Evolutionary conservation across 2,113 vertebrate species (phyloP), one percentile per base, ranked within the genome.

Genomic region (Gnathonemus echidnorhynchus): DNA sequence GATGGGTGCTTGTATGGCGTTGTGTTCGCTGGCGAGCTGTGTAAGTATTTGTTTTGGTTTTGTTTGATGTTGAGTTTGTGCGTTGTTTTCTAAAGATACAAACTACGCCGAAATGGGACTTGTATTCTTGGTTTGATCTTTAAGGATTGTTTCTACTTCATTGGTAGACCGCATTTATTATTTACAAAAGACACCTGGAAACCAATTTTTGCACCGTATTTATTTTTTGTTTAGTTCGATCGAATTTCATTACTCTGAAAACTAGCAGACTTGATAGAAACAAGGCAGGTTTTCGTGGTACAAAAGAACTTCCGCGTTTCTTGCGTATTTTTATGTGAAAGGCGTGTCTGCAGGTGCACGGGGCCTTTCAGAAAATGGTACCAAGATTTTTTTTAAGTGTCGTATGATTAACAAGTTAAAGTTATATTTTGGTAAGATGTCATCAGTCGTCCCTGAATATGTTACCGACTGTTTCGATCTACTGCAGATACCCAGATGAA

Each of bases 1-100:
- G 1, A 98, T 98, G 97, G 97, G 98, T 1, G 97, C 97, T 74
- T 98, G 97, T 91, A 94, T 98, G 91, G 97, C 97, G 1, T 92
- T 97, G 84, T 96, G 97, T 91, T 97, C 97, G 6, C 52, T 98
- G 17, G 96, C 97, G 50, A 97, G 96, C 92, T 98, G 97, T 91
- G 98, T 98, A 93, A 98, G 97, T 98, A 31, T 3, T 42, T n/a
- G 8, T 11, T 45, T 3, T 62, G 19, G 2, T 62, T 31, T 39
- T 62, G 7, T n/a, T 87, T 56, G 5, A 46, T 87, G 24, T 87
- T n/a, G 48, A 19, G 13, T 42, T 83, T 42, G 66, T 46, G 52
- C 56, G n/a, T 90, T 66, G 70, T 21, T 58, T 46, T 15, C 83
- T 58, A 21, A 53, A 42, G 24, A 39, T 86, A n/a, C 48, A 86